Conservation (phyloP, 1,140 invertebrate species). For the Aricia agestis region DNA sequence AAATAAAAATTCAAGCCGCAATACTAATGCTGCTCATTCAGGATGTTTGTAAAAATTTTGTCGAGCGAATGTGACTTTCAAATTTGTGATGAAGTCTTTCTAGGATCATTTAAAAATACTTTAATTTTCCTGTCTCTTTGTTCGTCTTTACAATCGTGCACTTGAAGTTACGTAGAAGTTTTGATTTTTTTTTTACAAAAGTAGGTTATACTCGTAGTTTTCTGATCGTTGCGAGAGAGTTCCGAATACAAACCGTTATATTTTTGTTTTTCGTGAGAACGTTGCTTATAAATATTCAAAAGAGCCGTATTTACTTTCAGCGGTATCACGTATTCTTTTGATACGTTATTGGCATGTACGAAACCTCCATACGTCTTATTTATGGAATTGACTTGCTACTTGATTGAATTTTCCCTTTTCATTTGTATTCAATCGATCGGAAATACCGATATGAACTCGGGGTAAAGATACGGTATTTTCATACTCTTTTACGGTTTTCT, state of each 20-base stretch:
- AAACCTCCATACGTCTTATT: background rate
- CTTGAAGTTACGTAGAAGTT: too few relatives aligned
- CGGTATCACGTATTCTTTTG: conserved; percentile 2
- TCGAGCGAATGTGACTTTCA: background rate
- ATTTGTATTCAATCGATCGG: conserved; percentile 1
- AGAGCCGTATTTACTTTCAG: background rate
- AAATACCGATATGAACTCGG: background rate
- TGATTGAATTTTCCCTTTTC: background rate
- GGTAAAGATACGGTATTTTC: background rate
- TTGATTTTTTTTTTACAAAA: too few relatives aligned
- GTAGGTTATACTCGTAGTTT: too few relatives aligned
- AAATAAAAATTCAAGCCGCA: conserved; percentile 4
- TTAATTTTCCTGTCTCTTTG: too few relatives aligned
- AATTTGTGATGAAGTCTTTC: background rate
- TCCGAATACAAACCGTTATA: background rate
- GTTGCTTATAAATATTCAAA: background rate
- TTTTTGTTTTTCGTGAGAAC: background rate
- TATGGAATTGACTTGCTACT: background rate
- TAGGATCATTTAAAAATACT: too few relatives aligned
- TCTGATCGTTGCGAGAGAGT: too few relatives aligned
- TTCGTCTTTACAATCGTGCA: too few relatives aligned
- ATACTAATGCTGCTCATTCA: background rate
- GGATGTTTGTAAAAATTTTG: background rate
- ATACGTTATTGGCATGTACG: background rate
- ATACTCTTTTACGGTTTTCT: background rate